A percentile compares a stretch with the other conserved stretches of the same genome.
phyloP scores from a whole-genome alignment of 2,888 invertebrate genomes.

The Azorinus chamasolen region DNA sequence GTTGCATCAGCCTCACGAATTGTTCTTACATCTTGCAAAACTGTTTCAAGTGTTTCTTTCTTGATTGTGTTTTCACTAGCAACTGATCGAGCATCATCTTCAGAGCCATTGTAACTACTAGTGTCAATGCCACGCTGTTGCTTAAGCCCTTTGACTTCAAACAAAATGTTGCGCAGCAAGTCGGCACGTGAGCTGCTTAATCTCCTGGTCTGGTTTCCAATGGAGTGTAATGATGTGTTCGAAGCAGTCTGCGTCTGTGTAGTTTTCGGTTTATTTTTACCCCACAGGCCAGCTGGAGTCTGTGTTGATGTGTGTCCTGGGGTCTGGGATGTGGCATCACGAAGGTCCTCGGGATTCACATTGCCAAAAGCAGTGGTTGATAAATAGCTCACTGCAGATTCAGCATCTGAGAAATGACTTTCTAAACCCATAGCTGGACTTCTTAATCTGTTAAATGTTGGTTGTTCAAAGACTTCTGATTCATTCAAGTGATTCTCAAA shows the following conservation, averaged over 20 bases:
- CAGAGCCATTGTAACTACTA: slow-evolving; percentile 65
- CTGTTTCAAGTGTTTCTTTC: slow-evolving; percentile 71
- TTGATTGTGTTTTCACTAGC: slow-evolving; percentile 74
- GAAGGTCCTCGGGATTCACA: slow-evolving; percentile 75
- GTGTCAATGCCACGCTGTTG: slow-evolving; percentile 74
- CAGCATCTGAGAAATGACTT: slow-evolving; percentile 77
- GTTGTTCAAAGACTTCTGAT: slow-evolving; percentile 74
- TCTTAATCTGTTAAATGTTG: slow-evolving; percentile 69
- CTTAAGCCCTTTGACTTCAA: slow-evolving; percentile 81
- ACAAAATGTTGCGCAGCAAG: slow-evolving; percentile 75
- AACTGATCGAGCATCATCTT: slow-evolving; percentile 70
- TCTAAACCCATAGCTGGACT: slow-evolving; percentile 73
- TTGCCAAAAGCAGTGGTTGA: slow-evolving; percentile 70
- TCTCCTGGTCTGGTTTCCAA: slow-evolving; percentile 77
- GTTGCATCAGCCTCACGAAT: slow-evolving; percentile 72
- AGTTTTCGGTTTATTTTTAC: slow-evolving; percentile 60
- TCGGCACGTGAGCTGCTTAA: slow-evolving; percentile 75
- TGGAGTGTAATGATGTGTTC: slow-evolving; percentile 76
- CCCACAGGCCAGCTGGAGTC: slow-evolving; percentile 71
- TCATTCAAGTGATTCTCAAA: slow-evolving; percentile 80
- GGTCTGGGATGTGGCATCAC: slow-evolving; percentile 78
- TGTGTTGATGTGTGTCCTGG: slow-evolving; percentile 80
- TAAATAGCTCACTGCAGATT: slow-evolving; percentile 76
- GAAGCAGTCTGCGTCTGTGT: slow-evolving; percentile 77
- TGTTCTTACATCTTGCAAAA: slow-evolving; percentile 75